A percentile compares a stretch with the other conserved stretches of the same genome.
Evolutionary conservation across 2,797 vertebrate genomes (phyloP).

Genomic region (Leuciscus waleckii): DNA sequence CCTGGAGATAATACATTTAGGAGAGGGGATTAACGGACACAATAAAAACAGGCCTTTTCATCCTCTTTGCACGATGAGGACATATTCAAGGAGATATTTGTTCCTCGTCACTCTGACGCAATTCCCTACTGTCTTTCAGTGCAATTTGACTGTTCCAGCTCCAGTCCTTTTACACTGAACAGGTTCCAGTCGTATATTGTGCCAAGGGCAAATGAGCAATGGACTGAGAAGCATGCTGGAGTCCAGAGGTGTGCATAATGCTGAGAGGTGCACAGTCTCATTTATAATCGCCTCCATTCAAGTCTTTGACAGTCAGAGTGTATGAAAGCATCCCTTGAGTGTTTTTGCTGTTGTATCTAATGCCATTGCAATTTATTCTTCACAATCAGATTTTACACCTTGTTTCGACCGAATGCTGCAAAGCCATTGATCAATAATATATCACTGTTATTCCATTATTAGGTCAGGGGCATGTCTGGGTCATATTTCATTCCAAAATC

Average conservation of each 20-base stretch:
- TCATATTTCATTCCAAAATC: background rate
- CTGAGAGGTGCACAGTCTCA: conserved; percentile 23
- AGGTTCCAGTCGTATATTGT: conserved; percentile 36
- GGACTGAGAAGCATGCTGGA: conserved; percentile 22
- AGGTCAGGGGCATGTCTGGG: background rate
- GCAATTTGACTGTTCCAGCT: conserved; percentile 36
- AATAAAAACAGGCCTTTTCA: conserved; percentile 57
- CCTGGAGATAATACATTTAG: conserved; percentile 60
- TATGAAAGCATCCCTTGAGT: conserved; percentile 15
- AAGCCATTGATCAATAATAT: background rate
- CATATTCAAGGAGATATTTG: conserved; percentile 55
- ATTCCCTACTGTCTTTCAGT: conserved; percentile 43
- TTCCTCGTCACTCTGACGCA: conserved; percentile 47
- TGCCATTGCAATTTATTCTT: conserved; percentile 21
- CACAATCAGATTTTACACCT: background rate
- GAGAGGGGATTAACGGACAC: conserved; percentile 60
- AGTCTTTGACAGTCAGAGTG: conserved; percentile 24
- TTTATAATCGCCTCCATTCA: conserved; percentile 36
- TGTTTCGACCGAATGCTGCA: background rate
- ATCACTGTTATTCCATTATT: background rate
- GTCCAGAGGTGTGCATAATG: conserved; percentile 15
- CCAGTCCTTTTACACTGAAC: background rate
- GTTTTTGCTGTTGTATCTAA: background rate
- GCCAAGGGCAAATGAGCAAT: conserved; percentile 25
- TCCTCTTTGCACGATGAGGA: conserved; percentile 48